Evolutionary conservation across 2,797 vertebrate genomes (phyloP).

Genomic region (Myiothlypis chrysogaster): DNA sequence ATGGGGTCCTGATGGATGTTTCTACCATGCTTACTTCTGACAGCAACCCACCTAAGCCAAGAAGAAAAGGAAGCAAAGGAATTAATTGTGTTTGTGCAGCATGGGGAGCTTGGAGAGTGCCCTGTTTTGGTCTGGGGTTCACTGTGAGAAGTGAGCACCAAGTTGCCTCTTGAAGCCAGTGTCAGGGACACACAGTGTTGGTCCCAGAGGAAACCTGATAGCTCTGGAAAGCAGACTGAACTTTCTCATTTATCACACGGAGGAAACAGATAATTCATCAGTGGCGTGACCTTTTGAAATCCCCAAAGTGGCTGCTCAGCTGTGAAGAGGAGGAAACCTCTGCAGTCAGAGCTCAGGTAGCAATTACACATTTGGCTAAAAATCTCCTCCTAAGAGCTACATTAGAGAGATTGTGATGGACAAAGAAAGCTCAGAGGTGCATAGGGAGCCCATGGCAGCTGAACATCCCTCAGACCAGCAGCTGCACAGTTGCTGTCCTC

Average conservation of each 20-base stretch:
- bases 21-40: not conserved
- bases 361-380: not conserved
- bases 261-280: not conserved
- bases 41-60: not conserved
- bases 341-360: rapidly evolving
- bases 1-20: rapidly evolving
- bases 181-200: rapidly evolving
- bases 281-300: not conserved
- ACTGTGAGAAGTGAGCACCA: not conserved
- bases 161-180: not conserved
- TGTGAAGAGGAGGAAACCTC: not conserved
- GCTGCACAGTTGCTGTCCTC: not conserved
- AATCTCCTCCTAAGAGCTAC: not conserved
- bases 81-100: not conserved
- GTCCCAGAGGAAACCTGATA: not conserved
- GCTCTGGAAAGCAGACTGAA: not conserved
- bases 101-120: not conserved
- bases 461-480: not conserved
- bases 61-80: not conserved
- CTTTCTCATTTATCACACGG: not conserved
- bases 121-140: not conserved
- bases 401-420: not conserved
- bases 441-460: not conserved
- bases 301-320: not conserved
- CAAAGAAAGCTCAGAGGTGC: not conserved